Evolutionary conservation across 1,140 invertebrate species (phyloP).

Genomic region (Mactra quadrangularis): DNA sequence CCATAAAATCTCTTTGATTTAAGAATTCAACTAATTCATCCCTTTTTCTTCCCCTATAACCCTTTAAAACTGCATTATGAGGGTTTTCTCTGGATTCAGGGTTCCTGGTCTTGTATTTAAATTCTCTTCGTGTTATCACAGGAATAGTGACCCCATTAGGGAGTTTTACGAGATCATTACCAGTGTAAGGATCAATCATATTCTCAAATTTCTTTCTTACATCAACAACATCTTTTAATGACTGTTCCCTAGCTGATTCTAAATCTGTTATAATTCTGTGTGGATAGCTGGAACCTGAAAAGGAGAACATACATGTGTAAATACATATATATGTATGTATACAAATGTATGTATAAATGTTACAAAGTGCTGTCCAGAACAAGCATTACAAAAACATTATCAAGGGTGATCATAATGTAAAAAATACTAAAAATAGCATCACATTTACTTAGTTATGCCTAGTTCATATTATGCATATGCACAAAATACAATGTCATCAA

Average conservation of each 20-base stretch:
- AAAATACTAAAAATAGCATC: too few species aligned
- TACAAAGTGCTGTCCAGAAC: not conserved
- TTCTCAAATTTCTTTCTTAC: conserved; percentile 53
- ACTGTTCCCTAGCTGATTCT: conserved; percentile 64
- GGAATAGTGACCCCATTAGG: conserved; percentile 55
- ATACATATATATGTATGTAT: not conserved
- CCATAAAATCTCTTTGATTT: conserved; percentile 65
- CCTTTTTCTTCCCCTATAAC: conserved; percentile 60
- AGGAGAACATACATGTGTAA: not conserved
- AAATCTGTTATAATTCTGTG: conserved; percentile 60
- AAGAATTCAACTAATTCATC: conserved; percentile 64
- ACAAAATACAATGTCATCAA: too few species aligned
- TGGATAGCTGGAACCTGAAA: conserved; percentile 63
- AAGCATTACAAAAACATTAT: too few species aligned
- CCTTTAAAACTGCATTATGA: conserved; percentile 61
- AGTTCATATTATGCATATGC: too few species aligned
- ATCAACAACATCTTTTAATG: conserved; percentile 62
- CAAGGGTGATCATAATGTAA: too few species aligned
- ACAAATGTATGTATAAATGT: not conserved
- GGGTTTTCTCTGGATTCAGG: conserved; percentile 64
- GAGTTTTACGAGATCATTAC: conserved; percentile 62
- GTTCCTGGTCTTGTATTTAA: conserved; percentile 62
- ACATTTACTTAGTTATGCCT: too few species aligned
- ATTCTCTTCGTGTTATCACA: conserved; percentile 64
- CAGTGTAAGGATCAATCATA: conserved; percentile 45